Conservation (phyloP, 2,888 invertebrate genomes). For the Pseudanteris insignis region DNA sequence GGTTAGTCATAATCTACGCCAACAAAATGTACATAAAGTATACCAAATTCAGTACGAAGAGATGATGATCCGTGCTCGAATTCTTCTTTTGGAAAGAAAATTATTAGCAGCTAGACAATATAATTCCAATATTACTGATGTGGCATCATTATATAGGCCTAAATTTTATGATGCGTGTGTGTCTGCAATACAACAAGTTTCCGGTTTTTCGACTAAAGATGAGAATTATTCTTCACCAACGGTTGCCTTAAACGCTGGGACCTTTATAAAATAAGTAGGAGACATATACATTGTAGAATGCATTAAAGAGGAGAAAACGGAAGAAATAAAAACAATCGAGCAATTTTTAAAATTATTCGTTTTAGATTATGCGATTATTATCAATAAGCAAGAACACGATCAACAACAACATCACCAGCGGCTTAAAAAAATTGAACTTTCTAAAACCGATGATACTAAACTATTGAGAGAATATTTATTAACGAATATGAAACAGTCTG, state of each 20-base stretch:
- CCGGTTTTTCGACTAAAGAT: slow-evolving; percentile 5
- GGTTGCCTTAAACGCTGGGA: slow-evolving; percentile 4
- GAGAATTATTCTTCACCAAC: neutral
- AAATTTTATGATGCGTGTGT: neutral
- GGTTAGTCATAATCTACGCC: no score
- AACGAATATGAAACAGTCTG: slow-evolving; percentile 1
- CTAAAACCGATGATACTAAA: neutral
- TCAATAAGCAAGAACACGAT: slow-evolving; percentile 5
- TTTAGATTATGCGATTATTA: neutral
- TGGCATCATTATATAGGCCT: slow-evolving; percentile 1
- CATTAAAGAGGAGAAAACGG: neutral
- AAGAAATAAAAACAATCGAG: neutral
- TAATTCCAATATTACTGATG: slow-evolving; percentile 1
- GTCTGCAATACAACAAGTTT: slow-evolving; percentile 1
- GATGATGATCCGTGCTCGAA: slow-evolving; percentile 2
- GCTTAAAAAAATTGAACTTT: neutral
- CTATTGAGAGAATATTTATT: neutral
- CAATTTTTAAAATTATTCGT: slow-evolving; percentile 3
- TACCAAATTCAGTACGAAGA: no score
- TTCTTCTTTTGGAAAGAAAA: slow-evolving; percentile 6
- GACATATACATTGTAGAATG: slow-evolving; percentile 2
- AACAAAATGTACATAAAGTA: no score
- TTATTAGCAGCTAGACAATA: neutral
- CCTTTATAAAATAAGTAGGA: slow-evolving; percentile 2
- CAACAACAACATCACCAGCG: slow-evolving; percentile 1